A percentile compares a stretch with the other conserved stretches of the same genome.
phyloP scores from a whole-genome alignment of 1,140 invertebrate species.

The Melipona quadrifasciata region DNA sequence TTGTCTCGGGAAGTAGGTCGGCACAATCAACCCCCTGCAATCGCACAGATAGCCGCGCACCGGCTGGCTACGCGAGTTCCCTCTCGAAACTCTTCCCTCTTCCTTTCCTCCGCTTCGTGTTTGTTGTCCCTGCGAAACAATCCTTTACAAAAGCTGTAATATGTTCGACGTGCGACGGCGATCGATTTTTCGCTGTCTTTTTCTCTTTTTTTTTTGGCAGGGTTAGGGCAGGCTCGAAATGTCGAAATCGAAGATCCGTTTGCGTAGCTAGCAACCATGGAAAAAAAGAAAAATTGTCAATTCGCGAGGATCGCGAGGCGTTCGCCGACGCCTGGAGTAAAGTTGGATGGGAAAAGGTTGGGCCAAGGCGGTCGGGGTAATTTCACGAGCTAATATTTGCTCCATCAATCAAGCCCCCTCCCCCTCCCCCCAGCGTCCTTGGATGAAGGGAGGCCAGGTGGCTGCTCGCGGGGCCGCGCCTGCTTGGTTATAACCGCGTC shows the following conservation, averaged over 20 bases:
- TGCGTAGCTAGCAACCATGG: too few relatives aligned
- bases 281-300: too few relatives aligned
- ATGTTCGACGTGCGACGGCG: too few relatives aligned
- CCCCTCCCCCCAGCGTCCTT: not conserved
- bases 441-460: conserved; percentile 15
- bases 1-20: conserved; percentile 69
- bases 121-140: too few relatives aligned
- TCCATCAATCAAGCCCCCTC: conserved; percentile 36
- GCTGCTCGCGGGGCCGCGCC: conserved; percentile 2
- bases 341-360: not conserved
- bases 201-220: too few relatives aligned
- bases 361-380: not conserved
- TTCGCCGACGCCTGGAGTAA: not conserved
- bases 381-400: conserved; percentile 48
- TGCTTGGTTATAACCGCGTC: not conserved
- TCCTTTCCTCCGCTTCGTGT: not conserved
- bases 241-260: too few relatives aligned
- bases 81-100: conserved; percentile 4
- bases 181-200: too few relatives aligned
- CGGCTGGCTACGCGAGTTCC: not conserved
- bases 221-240: too few relatives aligned
- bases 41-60: conserved; percentile 44
- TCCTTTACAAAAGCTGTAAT: too few relatives aligned
- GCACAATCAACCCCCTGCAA: conserved; percentile 61
- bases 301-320: too few relatives aligned